These are phyloP conservation scores for Acleris literana DNA, from an alignment of 2,888 invertebrate species.

Conservation along the genomic window DNA sequence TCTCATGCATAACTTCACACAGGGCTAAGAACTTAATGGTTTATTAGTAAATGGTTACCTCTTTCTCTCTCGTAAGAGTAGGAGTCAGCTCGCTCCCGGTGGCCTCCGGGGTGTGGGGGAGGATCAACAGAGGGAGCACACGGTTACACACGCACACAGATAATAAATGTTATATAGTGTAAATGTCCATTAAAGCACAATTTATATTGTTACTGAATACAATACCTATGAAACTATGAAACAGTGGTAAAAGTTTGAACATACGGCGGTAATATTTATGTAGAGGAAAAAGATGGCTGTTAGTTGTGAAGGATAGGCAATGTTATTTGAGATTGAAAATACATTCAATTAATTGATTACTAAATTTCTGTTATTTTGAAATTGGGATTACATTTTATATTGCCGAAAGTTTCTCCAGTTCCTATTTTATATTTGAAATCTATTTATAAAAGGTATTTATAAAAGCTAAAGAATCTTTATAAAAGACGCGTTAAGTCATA, in stretches of 20 bases:
- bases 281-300: background rate
- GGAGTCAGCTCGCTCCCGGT: conserved; percentile 78
- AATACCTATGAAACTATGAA: too few species aligned
- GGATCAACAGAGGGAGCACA: conserved; percentile 65
- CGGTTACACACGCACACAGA: conserved; percentile 52
- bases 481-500: background rate
- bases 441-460: too few species aligned
- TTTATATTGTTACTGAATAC: too few species aligned
- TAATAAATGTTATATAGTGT: too few species aligned
- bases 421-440: too few species aligned
- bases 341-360: too few species aligned
- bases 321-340: too few species aligned
- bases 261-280: too few species aligned
- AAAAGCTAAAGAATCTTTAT: background rate
- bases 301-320: background rate
- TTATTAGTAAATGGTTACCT: conserved; percentile 81
- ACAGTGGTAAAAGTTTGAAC: background rate
- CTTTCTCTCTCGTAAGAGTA: conserved; percentile 88
- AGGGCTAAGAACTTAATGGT: conserved; percentile 5
- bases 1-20: background rate
- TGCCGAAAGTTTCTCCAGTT: too few species aligned
- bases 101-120: conserved; percentile 71
- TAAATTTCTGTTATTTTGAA: too few species aligned
- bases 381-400: too few species aligned
- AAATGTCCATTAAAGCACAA: too few species aligned